phyloP scores from a whole-genome alignment of 2,113 vertebrate species.

The Aplodontia rufa region DNA sequence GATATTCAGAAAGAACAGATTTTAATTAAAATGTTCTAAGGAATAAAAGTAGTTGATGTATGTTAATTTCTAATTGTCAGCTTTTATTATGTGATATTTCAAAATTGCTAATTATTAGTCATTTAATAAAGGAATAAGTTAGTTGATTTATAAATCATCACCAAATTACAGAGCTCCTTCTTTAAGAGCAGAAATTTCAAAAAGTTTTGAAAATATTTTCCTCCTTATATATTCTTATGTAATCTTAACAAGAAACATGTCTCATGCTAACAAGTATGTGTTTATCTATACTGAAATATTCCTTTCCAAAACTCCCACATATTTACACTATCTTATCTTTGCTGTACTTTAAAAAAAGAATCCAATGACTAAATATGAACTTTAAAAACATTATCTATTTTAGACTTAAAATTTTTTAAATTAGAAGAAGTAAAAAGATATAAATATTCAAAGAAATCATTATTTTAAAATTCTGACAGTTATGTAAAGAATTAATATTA shows the following conservation, averaged over 20 bases:
- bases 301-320: neutral
- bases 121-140: slow-evolving; percentile 35
- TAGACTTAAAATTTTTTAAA: neutral
- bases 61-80: slow-evolving; percentile 48
- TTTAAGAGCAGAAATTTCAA: neutral
- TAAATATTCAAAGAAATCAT: neutral
- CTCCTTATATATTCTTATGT: neutral
- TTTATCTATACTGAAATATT: neutral
- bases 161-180: neutral
- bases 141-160: neutral
- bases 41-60: slow-evolving; percentile 24
- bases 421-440: neutral
- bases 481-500: neutral
- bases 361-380: too few relatives aligned
- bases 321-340: neutral
- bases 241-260: slow-evolving; percentile 15
- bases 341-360: neutral
- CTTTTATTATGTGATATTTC: slow-evolving; percentile 32
- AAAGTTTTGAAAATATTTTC: neutral
- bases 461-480: neutral
- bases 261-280: neutral
- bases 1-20: neutral
- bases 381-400: neutral
- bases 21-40: slow-evolving; percentile 24
- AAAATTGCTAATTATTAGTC: slow-evolving; percentile 43